These are phyloP conservation scores for Galleria mellonella DNA, from an alignment of 1,140 invertebrate genomes.

Conservation along the genomic window DNA sequence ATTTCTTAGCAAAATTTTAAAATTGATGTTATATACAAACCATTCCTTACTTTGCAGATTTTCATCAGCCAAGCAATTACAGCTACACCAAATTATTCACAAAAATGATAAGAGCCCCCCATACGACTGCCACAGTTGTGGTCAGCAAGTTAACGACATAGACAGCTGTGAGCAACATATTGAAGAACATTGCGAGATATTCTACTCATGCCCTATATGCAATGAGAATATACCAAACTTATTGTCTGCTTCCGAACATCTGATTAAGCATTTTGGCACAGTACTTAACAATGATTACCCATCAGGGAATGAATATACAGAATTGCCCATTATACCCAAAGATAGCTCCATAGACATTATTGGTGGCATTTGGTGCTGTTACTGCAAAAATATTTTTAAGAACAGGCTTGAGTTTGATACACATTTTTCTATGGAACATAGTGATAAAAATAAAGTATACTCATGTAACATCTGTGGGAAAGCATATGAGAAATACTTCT, in stretches of 20 bases:
- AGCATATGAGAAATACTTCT: slow-evolving; percentile 46
- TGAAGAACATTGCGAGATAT: slow-evolving; percentile 32
- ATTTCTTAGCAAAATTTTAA: too few relatives aligned
- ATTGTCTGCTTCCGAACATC: slow-evolving; percentile 33
- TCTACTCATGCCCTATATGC: slow-evolving; percentile 52
- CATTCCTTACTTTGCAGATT: slow-evolving; percentile 41
- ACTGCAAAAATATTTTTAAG: slow-evolving; percentile 36
- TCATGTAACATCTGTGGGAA: slow-evolving; percentile 49
- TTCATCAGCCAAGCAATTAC: slow-evolving; percentile 39
- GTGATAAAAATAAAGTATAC: slow-evolving; percentile 39
- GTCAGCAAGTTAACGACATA: slow-evolving; percentile 10
- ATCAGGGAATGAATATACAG: slow-evolving; percentile 6
- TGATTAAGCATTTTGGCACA: slow-evolving; percentile 47
- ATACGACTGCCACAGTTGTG: slow-evolving; percentile 40
- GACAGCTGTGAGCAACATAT: slow-evolving; percentile 37
- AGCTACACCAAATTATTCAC: slow-evolving; percentile 46
- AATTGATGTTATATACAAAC: too few relatives aligned
- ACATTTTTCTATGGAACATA: slow-evolving; percentile 42
- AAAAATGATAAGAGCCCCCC: slow-evolving; percentile 34
- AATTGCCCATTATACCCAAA: slow-evolving; percentile 7
- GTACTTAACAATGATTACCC: slow-evolving; percentile 14
- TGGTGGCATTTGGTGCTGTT: slow-evolving; percentile 43
- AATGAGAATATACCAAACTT: slow-evolving; percentile 33
- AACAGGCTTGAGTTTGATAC: slow-evolving; percentile 46
- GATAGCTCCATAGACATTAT: slow-evolving; percentile 46